Conservation (phyloP, 2,797 vertebrate species). For the Manis javanica region DNA sequence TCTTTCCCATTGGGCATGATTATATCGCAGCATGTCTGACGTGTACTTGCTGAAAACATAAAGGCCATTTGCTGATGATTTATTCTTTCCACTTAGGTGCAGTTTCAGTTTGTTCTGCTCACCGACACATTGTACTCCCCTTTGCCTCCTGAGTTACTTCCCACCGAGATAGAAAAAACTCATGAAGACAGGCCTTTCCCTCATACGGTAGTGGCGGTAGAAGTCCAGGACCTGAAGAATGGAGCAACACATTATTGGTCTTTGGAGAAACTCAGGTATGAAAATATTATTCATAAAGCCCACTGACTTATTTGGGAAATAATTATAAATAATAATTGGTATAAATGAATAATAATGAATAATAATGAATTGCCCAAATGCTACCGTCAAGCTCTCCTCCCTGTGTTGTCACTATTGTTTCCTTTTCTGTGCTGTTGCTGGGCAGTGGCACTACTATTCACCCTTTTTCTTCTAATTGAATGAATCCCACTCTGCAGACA, state of each 20-base stretch:
- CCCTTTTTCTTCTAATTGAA: neutral
- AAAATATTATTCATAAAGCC: fast-evolving
- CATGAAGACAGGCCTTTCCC: conserved; percentile 91
- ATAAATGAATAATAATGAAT: neutral
- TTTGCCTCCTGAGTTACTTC: conserved; percentile 93
- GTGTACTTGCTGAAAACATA: neutral
- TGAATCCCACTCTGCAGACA: neutral
- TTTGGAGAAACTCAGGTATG: conserved; percentile 97
- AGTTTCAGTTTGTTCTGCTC: conserved; percentile 98
- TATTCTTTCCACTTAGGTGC: conserved; percentile 88
- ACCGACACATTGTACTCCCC: conserved; percentile 98
- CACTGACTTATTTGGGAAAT: neutral
- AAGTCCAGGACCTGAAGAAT: conserved; percentile 98
- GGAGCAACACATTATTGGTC: conserved; percentile 99
- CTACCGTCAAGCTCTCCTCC: neutral
- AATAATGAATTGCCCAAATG: neutral
- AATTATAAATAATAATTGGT: neutral
- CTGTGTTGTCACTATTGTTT: neutral
- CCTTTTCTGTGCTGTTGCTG: neutral
- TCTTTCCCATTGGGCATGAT: neutral
- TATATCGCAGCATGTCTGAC: fast-evolving
- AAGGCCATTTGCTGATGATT: neutral
- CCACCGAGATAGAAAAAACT: conserved; percentile 91
- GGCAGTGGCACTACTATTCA: too few relatives aligned
- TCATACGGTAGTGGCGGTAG: conserved; percentile 96